Conservation (phyloP, 2,888 invertebrate genomes). For the Aplocera efformata region DNA sequence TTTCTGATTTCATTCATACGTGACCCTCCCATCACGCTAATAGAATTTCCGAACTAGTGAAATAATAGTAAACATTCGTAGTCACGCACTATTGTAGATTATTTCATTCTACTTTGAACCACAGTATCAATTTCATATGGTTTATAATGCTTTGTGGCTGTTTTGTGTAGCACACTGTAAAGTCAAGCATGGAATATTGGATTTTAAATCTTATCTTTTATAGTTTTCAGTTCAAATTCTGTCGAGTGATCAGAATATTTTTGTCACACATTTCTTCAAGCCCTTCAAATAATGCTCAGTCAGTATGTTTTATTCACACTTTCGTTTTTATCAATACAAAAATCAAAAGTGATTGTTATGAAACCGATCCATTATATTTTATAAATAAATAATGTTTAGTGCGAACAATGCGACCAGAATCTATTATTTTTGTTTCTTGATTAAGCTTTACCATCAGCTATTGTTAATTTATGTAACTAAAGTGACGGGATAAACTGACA, state of each 20-base stretch:
- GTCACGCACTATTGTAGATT: slow-evolving; percentile 15
- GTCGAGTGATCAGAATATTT: slow-evolving; percentile 8
- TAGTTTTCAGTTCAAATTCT: background rate
- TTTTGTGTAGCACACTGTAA: background rate
- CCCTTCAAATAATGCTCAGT: slow-evolving; percentile 19
- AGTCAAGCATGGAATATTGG: background rate
- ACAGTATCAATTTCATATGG: background rate
- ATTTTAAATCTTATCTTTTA: slow-evolving; percentile 5
- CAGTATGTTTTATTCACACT: slow-evolving; percentile 24
- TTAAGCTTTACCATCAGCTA: no score
- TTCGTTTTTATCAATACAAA: slow-evolving; percentile 22
- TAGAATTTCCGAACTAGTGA: slow-evolving; percentile 16
- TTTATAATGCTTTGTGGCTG: background rate
- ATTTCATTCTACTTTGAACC: background rate
- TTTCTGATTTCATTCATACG: slow-evolving; percentile 21
- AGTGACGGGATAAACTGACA: no score
- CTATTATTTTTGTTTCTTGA: no score
- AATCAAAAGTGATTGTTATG: slow-evolving; percentile 22
- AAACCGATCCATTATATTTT: slow-evolving; percentile 7
- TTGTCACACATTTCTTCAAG: slow-evolving; percentile 17
- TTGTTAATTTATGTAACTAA: no score
- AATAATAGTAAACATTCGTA: slow-evolving; percentile 20
- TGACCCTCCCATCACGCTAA: slow-evolving; percentile 16
- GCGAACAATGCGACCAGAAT: no score
- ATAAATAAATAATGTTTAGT: no score